phyloP scores from a whole-genome alignment of 2,888 invertebrate genomes.

The Hirudinaria manillensis region DNA sequence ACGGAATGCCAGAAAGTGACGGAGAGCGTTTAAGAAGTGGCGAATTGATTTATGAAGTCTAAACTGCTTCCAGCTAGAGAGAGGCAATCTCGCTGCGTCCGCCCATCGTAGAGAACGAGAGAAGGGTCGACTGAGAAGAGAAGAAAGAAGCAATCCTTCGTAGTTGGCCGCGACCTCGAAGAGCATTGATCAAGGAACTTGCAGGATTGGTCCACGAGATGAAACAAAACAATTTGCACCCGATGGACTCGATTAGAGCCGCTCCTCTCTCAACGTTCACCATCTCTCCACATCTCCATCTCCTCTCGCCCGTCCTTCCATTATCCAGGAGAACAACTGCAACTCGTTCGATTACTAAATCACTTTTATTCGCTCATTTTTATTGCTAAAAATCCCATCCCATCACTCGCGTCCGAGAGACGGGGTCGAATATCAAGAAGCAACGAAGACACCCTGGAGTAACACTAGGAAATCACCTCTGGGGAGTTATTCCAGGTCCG shows the following conservation, averaged over 20 bases:
- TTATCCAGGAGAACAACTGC: background rate
- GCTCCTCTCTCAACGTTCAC: background rate
- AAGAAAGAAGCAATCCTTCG: too few species aligned
- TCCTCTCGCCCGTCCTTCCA: background rate
- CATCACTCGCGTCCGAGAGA: too few species aligned
- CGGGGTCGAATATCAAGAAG: too few species aligned
- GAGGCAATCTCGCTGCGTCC: too few species aligned
- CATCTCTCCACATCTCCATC: background rate
- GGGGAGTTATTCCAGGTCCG: too few species aligned
- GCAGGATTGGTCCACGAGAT: background rate
- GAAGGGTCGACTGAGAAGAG: too few species aligned
- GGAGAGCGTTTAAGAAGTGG: background rate
- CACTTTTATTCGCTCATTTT: conserved; percentile 11
- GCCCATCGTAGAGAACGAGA: too few species aligned
- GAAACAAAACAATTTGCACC: conserved; percentile 16
- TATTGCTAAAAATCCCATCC: too few species aligned
- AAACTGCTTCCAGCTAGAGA: too few species aligned
- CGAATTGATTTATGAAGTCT: too few species aligned
- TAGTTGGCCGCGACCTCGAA: background rate
- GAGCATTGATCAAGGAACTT: background rate
- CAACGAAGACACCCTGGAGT: too few species aligned
- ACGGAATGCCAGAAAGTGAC: background rate
- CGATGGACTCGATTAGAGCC: conserved; percentile 3
- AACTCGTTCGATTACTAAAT: background rate
- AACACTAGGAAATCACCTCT: too few species aligned